These are phyloP conservation scores for Drosophila melanocephala DNA, from an alignment of 2,888 invertebrate genomes.

Conservation along the genomic window DNA sequence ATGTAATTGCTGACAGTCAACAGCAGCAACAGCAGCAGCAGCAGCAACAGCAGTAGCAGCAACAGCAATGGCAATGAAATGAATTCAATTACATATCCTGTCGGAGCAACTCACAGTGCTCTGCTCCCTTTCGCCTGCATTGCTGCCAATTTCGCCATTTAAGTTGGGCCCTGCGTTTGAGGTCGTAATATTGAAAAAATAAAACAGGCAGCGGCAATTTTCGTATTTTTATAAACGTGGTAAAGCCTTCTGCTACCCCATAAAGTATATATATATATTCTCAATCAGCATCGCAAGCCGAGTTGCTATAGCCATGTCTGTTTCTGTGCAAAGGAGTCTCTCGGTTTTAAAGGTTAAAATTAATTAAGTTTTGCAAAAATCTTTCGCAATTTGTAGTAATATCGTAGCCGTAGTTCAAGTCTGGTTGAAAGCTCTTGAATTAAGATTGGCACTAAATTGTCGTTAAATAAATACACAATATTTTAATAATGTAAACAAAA, in stretches of 20 bases:
- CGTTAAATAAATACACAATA: too few relatives aligned
- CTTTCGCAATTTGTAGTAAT: background rate
- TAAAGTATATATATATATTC: background rate
- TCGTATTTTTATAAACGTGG: background rate
- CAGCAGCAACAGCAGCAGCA: conserved; percentile 6
- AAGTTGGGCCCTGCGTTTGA: background rate
- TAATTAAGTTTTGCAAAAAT: background rate
- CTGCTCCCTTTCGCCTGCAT: background rate
- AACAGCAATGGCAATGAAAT: conserved; percentile 33
- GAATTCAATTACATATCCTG: conserved; percentile 57
- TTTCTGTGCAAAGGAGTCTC: background rate
- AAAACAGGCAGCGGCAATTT: too few relatives aligned
- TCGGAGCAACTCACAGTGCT: background rate
- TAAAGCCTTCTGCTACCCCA: background rate
- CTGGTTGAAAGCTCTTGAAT: too few relatives aligned
- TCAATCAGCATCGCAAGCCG: background rate
- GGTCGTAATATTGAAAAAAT: background rate
- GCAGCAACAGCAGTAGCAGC: conserved; percentile 3
- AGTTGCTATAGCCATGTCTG: background rate
- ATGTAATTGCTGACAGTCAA: conserved; percentile 45
- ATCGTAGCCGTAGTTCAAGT: too few relatives aligned
- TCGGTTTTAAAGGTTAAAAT: background rate
- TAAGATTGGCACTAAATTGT: too few relatives aligned
- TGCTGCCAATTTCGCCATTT: background rate
- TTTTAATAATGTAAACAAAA: background rate